Base-by-base conservation (phyloP, 2,797 vertebrate species). In the Chaetodon trifasciatus region DNA sequence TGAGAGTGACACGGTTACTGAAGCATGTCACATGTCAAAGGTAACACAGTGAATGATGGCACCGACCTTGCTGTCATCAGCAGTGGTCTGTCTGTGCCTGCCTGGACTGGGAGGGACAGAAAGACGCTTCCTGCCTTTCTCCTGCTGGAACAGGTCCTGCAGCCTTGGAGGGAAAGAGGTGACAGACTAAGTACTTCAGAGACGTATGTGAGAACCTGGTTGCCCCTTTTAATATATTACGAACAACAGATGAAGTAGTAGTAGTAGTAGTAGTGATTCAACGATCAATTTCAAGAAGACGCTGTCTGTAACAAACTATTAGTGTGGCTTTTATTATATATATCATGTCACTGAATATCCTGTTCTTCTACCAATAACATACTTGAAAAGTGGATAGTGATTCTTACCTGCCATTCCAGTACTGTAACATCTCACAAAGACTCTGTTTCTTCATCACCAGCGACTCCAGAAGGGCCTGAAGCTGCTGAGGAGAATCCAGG, bases 21-120 rank as follows among this genome's bases (percentile, higher is more conserved):
- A 6, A 17, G 35, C 5, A 16, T n/a, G n/a, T n/a, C 40, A 12
- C 16, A 47, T 61, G 16, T 28, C 28, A 28, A 28, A 28, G 28
- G 28, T 28, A 3, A 37, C 1, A n/a, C 9, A 19, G 40, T 2
- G 21, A 19, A 35, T 11, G 40, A 55, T 28, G 32, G 11, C 4
- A 70, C 90, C 13, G 8, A 99, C 98, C 97, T 99, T 99, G 91
- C 85, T 96, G 78, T 99, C 98, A 46, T 99, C 98, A 2, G 96
- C 16, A 2, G 86, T 11, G 6, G 92, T 93, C 88, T 98, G 98
- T 80, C 98, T 95, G 93, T 97, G 93, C 83, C 98, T 95, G 55
- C 98, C 98, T 53, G 98, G 98, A 89, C 98, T 99, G 3, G 98
- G 97, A 24, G 98, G 98, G 75, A 99, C 98, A 15, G 98, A 98